Evolutionary conservation across 1,140 invertebrate genomes (phyloP).

Genomic region (Epicauta chinensis): DNA sequence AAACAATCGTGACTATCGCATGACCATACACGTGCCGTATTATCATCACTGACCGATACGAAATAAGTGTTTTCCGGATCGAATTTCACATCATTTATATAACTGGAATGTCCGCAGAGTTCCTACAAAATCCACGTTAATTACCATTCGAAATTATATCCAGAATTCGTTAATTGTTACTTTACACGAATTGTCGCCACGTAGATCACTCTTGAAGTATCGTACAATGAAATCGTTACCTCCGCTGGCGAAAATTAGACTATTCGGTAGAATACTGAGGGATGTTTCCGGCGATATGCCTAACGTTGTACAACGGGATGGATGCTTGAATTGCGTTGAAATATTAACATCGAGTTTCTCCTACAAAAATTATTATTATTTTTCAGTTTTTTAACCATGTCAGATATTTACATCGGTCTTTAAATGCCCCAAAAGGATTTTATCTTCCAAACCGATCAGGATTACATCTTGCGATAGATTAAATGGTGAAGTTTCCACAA

Average conservation of each 20-base stretch:
- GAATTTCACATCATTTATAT: slow-evolving; percentile 64
- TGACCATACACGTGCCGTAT: slow-evolving; percentile 65
- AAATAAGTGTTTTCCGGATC: slow-evolving; percentile 61
- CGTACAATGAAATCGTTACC: slow-evolving; percentile 52
- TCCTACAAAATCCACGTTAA: slow-evolving; percentile 44
- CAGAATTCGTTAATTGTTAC: slow-evolving; percentile 32
- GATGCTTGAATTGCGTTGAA: slow-evolving; percentile 45
- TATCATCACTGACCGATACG: slow-evolving; percentile 71
- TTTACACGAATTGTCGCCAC: slow-evolving; percentile 43
- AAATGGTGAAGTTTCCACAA: slow-evolving; percentile 36
- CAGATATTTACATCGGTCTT: slow-evolving; percentile 24
- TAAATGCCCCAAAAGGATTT: slow-evolving; percentile 33
- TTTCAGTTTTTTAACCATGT: slow-evolving; percentile 1
- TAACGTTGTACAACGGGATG: slow-evolving; percentile 47
- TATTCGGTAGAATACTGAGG: slow-evolving; percentile 52
- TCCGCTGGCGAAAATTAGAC: slow-evolving; percentile 51
- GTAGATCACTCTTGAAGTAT: slow-evolving; percentile 52
- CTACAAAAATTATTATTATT: slow-evolving; percentile 25
- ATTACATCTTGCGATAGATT: slow-evolving; percentile 40
- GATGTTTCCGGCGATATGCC: slow-evolving; percentile 59
- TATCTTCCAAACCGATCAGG: slow-evolving; percentile 35
- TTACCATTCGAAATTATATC: slow-evolving; percentile 1
- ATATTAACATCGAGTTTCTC: slow-evolving; percentile 29
- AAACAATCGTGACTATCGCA: slow-evolving; percentile 49
- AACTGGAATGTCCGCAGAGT: slow-evolving; percentile 59